These are phyloP conservation scores for Anseranas semipalmata DNA, from an alignment of 2,113 vertebrate genomes.

Conservation along the genomic window DNA sequence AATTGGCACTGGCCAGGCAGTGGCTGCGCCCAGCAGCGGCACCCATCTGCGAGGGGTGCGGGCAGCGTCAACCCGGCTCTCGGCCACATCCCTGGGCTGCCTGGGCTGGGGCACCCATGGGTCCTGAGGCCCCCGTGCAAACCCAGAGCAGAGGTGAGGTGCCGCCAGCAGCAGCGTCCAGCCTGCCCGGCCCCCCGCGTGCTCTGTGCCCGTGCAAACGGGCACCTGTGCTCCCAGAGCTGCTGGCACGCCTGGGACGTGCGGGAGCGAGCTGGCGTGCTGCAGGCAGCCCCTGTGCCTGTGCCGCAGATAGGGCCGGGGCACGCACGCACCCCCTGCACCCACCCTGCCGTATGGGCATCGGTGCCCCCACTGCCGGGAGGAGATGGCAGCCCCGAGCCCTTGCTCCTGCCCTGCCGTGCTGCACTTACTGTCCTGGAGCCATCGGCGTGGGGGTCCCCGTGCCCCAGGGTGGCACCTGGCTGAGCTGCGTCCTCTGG, in stretches of 20 bases:
- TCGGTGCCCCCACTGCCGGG: rapidly evolving
- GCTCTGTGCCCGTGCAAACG: rapidly evolving
- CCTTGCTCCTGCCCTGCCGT: rapidly evolving
- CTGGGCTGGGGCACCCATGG: too few species aligned
- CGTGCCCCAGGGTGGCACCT: neutral
- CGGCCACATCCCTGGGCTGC: too few species aligned
- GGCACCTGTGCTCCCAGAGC: rapidly evolving
- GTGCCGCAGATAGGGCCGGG: rapidly evolving
- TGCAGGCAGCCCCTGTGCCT: neutral
- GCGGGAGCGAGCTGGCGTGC: rapidly evolving
- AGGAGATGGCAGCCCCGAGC: rapidly evolving
- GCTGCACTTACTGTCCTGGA: neutral
- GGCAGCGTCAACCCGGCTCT: too few species aligned
- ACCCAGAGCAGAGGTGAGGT: too few species aligned
- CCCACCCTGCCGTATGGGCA: rapidly evolving
- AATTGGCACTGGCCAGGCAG: neutral
- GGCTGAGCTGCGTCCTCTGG: neutral
- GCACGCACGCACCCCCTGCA: rapidly evolving
- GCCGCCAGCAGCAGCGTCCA: neutral
- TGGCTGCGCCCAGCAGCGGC: too few species aligned
- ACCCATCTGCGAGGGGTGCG: too few species aligned
- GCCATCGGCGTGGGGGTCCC: neutral
- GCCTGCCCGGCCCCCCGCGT: neutral
- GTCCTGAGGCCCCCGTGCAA: too few species aligned
- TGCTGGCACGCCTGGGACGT: rapidly evolving